A percentile compares a stretch with the other conserved stretches of the same genome.
Conservation (phyloP, 92 coral and sea anemone species). For the Palythoa caribaeorum region DNA sequence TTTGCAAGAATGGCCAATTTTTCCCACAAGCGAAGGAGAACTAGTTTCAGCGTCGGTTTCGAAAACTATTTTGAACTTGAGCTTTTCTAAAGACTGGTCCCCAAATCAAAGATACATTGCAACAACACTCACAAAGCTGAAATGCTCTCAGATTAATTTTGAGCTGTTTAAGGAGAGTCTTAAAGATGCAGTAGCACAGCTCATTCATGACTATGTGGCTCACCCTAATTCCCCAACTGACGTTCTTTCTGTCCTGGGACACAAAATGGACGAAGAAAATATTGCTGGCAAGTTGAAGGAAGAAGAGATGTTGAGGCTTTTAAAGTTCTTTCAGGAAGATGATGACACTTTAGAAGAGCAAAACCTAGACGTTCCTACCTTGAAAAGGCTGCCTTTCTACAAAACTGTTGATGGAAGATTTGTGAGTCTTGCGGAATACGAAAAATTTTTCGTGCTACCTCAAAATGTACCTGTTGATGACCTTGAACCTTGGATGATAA, state of each 20-base stretch:
- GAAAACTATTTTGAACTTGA: slow-evolving; percentile 22
- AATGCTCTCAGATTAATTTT: slow-evolving; percentile 19
- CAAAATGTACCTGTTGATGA: slow-evolving; percentile 46
- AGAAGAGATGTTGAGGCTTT: slow-evolving; percentile 42
- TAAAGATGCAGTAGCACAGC: slow-evolving; percentile 6
- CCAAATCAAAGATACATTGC: slow-evolving; percentile 28
- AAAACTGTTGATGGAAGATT: slow-evolving; percentile 44
- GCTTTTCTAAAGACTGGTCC: not conserved
- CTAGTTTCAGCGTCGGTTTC: slow-evolving; percentile 26
- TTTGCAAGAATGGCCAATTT: slow-evolving; percentile 37
- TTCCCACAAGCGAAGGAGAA: not conserved
- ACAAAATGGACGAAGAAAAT: slow-evolving; percentile 24
- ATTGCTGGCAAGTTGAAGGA: slow-evolving; percentile 30
- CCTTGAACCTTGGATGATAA: slow-evolving; percentile 34
- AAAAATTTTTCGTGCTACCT: slow-evolving; percentile 44
- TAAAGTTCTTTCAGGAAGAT: slow-evolving; percentile 60
- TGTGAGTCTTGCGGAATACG: slow-evolving; percentile 36
- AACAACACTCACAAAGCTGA: slow-evolving; percentile 4
- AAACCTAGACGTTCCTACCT: slow-evolving; percentile 26
- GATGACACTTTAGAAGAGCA: slow-evolving; percentile 17
- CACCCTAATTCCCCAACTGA: slow-evolving; percentile 58
- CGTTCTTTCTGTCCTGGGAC: slow-evolving; percentile 51
- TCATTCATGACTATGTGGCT: slow-evolving; percentile 51
- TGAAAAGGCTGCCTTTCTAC: slow-evolving; percentile 62
- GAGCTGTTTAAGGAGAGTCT: slow-evolving; percentile 1